These are phyloP conservation scores for Latheticus oryzae DNA, from an alignment of 2,888 invertebrate species.

Conservation along the genomic window DNA sequence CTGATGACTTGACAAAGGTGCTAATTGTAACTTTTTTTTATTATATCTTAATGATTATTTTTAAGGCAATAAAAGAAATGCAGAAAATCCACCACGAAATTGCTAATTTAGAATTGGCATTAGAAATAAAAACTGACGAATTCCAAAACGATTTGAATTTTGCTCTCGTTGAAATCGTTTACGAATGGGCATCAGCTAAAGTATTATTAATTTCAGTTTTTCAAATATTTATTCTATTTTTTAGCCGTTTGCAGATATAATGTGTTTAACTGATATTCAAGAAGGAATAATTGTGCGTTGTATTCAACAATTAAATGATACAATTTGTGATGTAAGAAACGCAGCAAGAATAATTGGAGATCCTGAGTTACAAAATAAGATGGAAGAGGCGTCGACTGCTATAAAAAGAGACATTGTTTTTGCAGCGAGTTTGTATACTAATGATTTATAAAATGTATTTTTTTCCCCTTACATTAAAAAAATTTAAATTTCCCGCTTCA, in stretches of 20 bases:
- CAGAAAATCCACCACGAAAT: slow-evolving; percentile 77
- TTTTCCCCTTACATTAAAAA: too few relatives aligned
- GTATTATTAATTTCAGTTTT: slow-evolving; percentile 62
- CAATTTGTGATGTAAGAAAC: slow-evolving; percentile 87
- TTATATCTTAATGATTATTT: slow-evolving; percentile 65
- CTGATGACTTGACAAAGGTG: slow-evolving; percentile 72
- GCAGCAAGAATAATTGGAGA: slow-evolving; percentile 95
- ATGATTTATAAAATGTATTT: slow-evolving; percentile 53
- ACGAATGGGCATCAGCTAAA: slow-evolving; percentile 94
- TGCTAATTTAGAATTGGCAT: slow-evolving; percentile 73
- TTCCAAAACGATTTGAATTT: slow-evolving; percentile 81
- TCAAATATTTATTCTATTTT: slow-evolving; percentile 16
- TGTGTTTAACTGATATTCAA: slow-evolving; percentile 92
- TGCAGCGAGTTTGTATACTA: slow-evolving; percentile 94
- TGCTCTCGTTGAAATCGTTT: slow-evolving; percentile 92
- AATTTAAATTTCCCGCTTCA: too few relatives aligned
- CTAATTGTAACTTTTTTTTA: too few relatives aligned
- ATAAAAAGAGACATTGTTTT: slow-evolving; percentile 99
- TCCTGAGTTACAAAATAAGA: slow-evolving; percentile 89
- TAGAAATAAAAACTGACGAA: slow-evolving; percentile 68
- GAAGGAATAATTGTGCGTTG: slow-evolving; percentile 98
- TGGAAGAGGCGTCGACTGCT: slow-evolving; percentile 92
- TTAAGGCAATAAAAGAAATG: slow-evolving; percentile 78
- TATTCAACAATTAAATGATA: slow-evolving; percentile 96
- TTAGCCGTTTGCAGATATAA: slow-evolving; percentile 92